Conservation (phyloP, 1,140 invertebrate genomes). For the Sycophaga agraensis region DNA sequence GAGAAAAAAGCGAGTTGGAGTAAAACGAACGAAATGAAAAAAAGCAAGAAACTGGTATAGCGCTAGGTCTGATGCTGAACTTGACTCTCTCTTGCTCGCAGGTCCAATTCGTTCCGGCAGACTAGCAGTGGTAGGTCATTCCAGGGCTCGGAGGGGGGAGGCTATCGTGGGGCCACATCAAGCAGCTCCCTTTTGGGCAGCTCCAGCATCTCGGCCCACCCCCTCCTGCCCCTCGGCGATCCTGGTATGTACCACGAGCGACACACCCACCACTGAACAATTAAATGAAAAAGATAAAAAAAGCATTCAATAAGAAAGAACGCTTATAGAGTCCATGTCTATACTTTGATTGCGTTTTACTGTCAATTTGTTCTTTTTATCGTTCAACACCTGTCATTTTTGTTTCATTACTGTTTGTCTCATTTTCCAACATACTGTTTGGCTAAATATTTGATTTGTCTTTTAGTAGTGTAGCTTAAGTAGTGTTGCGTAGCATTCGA, state of each 20-base stretch:
- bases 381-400: constrained; percentile 24
- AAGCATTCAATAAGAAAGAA: constrained; percentile 41
- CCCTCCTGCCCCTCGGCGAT: constrained; percentile 76
- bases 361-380: constrained; percentile 10
- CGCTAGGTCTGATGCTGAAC: constrained; percentile 59
- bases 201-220: constrained; percentile 79
- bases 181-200: constrained; percentile 68
- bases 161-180: constrained; percentile 61
- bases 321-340: no score
- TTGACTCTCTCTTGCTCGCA: constrained; percentile 73
- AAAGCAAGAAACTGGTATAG: no score
- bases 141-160: constrained; percentile 60
- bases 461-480: constrained; percentile 44
- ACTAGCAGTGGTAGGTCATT: constrained; percentile 61
- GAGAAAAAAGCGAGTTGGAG: no score
- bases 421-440: constrained; percentile 25
- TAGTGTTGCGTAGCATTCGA: constrained; percentile 45
- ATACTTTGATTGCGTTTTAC: constrained; percentile 7
- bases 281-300: constrained; percentile 9
- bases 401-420: constrained; percentile 27
- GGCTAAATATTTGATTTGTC: constrained; percentile 34
- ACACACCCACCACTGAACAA: constrained; percentile 45
- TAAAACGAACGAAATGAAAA: no score
- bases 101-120: constrained; percentile 82
- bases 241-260: constrained; percentile 63